A percentile compares a stretch with the other conserved stretches of the same genome.
phyloP scores from a whole-genome alignment of 2,113 vertebrate species.

The Anolis carolinensis region DNA sequence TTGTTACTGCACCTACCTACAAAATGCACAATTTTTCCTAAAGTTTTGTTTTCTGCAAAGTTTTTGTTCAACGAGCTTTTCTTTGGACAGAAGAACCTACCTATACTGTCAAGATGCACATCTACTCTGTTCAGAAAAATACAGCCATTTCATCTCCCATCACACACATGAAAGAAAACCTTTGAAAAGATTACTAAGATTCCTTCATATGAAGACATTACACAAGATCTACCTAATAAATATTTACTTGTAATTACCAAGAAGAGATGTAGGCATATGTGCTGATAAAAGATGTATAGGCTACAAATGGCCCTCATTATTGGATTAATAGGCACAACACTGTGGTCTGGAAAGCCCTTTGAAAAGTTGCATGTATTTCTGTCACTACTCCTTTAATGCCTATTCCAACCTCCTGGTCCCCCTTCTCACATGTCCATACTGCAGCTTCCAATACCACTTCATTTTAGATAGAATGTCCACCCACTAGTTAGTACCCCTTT shows the following conservation, averaged over 20 bases:
- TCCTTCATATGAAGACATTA: background rate
- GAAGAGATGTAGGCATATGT: background rate
- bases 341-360: background rate
- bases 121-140: background rate
- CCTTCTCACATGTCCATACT: background rate
- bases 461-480: background rate
- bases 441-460: background rate
- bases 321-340: background rate
- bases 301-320: background rate
- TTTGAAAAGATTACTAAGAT: background rate
- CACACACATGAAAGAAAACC: background rate
- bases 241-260: background rate
- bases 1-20: too few species aligned
- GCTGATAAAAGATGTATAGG: background rate
- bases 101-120: background rate
- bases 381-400: background rate
- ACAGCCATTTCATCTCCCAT: background rate
- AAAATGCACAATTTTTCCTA: background rate
- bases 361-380: too few species aligned
- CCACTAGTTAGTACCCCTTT: background rate
- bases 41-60: background rate
- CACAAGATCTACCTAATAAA: background rate
- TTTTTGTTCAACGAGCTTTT: background rate
- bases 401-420: background rate
- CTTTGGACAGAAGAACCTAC: background rate